These are phyloP conservation scores for Amphimedon queenslandica DNA, from an alignment of 37 sponge, comb jelly and placozoan genomes.

Conservation along the genomic window DNA sequence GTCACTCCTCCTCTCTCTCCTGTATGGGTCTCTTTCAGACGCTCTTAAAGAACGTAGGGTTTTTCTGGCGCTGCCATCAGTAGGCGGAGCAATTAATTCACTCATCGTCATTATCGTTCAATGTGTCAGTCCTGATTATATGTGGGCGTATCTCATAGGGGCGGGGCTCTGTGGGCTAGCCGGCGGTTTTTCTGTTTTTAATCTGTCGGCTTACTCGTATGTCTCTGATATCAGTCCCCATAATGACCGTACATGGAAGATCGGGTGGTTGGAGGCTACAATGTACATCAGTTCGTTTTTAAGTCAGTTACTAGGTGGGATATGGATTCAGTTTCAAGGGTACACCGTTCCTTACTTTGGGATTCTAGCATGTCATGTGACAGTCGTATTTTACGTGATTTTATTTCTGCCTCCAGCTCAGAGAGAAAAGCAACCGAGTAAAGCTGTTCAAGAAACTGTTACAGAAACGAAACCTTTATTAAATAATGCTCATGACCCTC, in stretches of 20 bases:
- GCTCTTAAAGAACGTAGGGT: slow-evolving; percentile 39
- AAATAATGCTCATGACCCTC: neutral
- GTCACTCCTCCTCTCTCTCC: slow-evolving; percentile 40
- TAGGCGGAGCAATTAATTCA: slow-evolving; percentile 43
- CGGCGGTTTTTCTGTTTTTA: slow-evolving; percentile 60
- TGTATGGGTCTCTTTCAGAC: slow-evolving; percentile 69
- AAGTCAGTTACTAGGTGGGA: slow-evolving; percentile 57
- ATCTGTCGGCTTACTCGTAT: slow-evolving; percentile 67
- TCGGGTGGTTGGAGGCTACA: slow-evolving; percentile 79
- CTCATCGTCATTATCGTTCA: slow-evolving; percentile 34
- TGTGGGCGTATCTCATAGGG: slow-evolving; percentile 47
- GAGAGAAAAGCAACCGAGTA: neutral
- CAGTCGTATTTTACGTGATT: slow-evolving; percentile 32
- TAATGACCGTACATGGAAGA: slow-evolving; percentile 43
- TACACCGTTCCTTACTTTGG: slow-evolving; percentile 38
- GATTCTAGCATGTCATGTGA: slow-evolving; percentile 26
- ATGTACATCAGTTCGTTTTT: slow-evolving; percentile 67
- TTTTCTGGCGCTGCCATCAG: slow-evolving; percentile 56
- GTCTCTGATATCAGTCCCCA: slow-evolving; percentile 48
- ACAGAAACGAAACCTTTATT: neutral
- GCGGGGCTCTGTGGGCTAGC: slow-evolving; percentile 28
- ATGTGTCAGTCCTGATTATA: neutral
- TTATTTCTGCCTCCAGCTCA: slow-evolving; percentile 47
- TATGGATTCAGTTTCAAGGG: slow-evolving; percentile 44
- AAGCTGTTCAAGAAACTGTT: neutral